These are phyloP conservation scores for Neotoxoptera formosana DNA, from an alignment of 1,140 invertebrate species.

Conservation along the genomic window DNA sequence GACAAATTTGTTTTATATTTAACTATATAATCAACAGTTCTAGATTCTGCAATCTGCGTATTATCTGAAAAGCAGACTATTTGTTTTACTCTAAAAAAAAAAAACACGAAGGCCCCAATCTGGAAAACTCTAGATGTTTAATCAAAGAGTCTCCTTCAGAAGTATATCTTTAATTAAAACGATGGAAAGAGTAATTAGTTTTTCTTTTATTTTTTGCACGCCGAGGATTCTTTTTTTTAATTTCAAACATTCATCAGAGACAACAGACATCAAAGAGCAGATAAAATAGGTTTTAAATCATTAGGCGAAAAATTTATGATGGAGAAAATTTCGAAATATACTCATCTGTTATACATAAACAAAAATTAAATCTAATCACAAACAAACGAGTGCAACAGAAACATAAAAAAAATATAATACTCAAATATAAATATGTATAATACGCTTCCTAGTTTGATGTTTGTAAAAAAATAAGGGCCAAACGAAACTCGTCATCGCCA, in stretches of 20 bases:
- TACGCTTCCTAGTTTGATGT: not conserved
- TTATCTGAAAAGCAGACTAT: not conserved
- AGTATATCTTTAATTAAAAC: constrained; percentile 52
- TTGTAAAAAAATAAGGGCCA: not conserved
- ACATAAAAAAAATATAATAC: not conserved
- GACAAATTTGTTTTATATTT: not conserved
- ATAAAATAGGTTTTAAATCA: constrained; percentile 5
- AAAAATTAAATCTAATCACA: not conserved
- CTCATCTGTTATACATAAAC: not conserved
- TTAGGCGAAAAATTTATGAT: not conserved
- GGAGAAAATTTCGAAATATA: not conserved
- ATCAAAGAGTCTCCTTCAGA: not conserved
- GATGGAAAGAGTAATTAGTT: constrained; percentile 45
- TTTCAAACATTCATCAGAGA: not conserved
- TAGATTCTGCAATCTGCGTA: not conserved
- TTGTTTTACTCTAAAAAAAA: not conserved
- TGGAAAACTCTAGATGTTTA: constrained; percentile 28
- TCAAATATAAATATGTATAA: not conserved
- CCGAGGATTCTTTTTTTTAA: not conserved
- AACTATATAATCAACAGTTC: constrained; percentile 11
- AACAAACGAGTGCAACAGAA: not conserved
- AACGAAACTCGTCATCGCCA: not conserved
- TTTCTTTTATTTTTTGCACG: not conserved
- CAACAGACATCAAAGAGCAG: constrained; percentile 16
- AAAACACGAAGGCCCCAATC: not conserved